A percentile compares a stretch with the other conserved stretches of the same genome.
These are phyloP conservation scores for Dryas iulia DNA, from an alignment of 1,140 invertebrate species.

Conservation along the genomic window DNA sequence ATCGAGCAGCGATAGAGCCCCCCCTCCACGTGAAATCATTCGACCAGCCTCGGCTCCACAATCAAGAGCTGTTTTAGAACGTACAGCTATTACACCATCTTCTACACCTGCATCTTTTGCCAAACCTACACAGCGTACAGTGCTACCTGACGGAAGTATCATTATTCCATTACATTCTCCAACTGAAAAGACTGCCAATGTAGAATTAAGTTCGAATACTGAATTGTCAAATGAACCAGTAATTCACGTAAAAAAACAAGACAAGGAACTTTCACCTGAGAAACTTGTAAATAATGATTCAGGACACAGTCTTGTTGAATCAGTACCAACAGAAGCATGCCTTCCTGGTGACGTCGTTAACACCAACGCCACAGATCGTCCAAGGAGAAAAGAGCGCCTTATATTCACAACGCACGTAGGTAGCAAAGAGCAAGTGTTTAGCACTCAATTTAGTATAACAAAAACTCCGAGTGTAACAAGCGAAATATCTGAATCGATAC, in stretches of 20 bases:
- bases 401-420: conserved; percentile 69
- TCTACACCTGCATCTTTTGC: conserved; percentile 23
- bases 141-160: conserved; percentile 77
- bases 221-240: not conserved
- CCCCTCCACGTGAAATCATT: conserved; percentile 24
- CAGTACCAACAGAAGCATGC: not conserved
- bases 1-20: conserved; percentile 19
- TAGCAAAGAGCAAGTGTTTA: conserved; percentile 68
- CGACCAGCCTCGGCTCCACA: conserved; percentile 61
- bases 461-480: conserved; percentile 72
- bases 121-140: conserved; percentile 57
- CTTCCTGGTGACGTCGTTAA: not conserved
- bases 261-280: conserved; percentile 3
- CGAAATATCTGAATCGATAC: conserved; percentile 65
- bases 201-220: not conserved
- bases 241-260: not conserved
- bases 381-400: conserved; percentile 50
- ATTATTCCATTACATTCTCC: conserved; percentile 80
- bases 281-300: not conserved
- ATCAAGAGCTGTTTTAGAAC: conserved; percentile 34
- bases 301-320: not conserved
- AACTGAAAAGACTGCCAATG: conserved; percentile 51
- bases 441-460: conserved; percentile 72
- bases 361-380: conserved; percentile 24
- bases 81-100: conserved; percentile 20